Evolutionary conservation across 2,797 vertebrate genomes (phyloP).

Genomic region (Myotis planiceps): DNA sequence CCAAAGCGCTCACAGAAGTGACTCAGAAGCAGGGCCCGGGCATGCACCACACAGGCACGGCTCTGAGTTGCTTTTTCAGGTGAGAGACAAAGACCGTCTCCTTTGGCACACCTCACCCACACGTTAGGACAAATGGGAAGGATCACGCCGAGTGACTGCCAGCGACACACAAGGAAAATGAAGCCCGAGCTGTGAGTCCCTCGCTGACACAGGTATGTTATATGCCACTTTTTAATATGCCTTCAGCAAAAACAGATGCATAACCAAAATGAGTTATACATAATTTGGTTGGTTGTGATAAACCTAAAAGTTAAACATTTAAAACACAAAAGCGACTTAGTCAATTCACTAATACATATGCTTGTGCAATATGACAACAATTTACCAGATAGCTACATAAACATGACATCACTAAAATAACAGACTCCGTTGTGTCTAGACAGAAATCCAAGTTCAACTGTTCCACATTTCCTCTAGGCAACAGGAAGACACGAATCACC

Average conservation of each 20-base stretch:
- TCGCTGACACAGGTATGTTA: background rate
- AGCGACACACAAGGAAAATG: background rate
- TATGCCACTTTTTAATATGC: background rate
- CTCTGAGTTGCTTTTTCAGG: background rate
- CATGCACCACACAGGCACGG: background rate
- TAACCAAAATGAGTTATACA: background rate
- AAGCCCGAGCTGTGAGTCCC: background rate
- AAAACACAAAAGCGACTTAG: constrained; percentile 15
- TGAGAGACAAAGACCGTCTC: background rate
- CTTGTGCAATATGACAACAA: background rate
- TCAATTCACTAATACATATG: background rate
- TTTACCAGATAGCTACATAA: background rate
- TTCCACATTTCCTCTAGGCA: background rate
- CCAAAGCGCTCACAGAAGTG: background rate
- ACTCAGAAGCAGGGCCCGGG: background rate
- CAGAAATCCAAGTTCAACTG: background rate
- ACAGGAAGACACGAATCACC: background rate
- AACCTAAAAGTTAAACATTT: background rate
- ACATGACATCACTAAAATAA: background rate
- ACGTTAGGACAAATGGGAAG: background rate
- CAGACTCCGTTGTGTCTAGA: background rate
- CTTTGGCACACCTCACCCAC: background rate
- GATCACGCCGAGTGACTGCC: background rate
- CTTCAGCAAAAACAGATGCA: background rate
- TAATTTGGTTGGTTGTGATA: background rate